These are phyloP conservation scores for Drosophila arizonae DNA, from an alignment of 1,140 invertebrate genomes.

Conservation along the genomic window DNA sequence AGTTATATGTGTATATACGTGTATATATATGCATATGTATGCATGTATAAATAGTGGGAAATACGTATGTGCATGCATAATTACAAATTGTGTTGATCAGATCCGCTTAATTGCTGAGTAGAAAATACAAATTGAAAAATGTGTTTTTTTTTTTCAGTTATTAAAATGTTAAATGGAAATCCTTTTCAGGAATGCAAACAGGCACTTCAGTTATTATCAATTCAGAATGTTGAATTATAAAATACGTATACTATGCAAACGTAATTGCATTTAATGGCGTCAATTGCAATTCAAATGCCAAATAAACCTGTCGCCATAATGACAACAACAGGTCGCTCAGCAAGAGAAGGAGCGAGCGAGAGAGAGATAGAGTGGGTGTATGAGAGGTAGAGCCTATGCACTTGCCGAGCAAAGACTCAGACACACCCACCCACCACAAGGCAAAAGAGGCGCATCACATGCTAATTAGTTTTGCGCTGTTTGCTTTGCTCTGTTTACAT, in stretches of 20 bases:
- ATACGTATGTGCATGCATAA: background rate
- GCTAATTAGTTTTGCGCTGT: constrained; percentile 64
- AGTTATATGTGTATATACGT: background rate
- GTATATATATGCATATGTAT: background rate
- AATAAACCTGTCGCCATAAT: constrained; percentile 72
- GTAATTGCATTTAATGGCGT: constrained; percentile 59
- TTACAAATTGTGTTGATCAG: constrained; percentile 9
- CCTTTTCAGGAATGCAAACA: constrained; percentile 30
- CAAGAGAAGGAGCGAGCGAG: constrained; percentile 9
- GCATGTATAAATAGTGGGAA: background rate
- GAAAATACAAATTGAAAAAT: too few species aligned
- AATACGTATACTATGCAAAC: constrained; percentile 25
- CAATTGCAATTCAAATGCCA: constrained; percentile 50
- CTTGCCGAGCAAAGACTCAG: constrained; percentile 17
- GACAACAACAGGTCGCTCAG: constrained; percentile 45
- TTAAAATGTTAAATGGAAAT: constrained; percentile 7
- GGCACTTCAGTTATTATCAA: constrained; percentile 41
- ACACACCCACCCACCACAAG: constrained; percentile 60
- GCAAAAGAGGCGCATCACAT: constrained; percentile 54
- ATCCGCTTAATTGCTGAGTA: background rate
- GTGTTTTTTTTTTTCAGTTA: background rate
- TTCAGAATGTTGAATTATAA: constrained; percentile 56
- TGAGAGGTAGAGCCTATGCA: background rate
- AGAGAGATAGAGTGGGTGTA: background rate
- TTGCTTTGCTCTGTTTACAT: constrained; percentile 59